phyloP scores from a whole-genome alignment of 2,797 vertebrate species.

The Siniperca obscura region DNA sequence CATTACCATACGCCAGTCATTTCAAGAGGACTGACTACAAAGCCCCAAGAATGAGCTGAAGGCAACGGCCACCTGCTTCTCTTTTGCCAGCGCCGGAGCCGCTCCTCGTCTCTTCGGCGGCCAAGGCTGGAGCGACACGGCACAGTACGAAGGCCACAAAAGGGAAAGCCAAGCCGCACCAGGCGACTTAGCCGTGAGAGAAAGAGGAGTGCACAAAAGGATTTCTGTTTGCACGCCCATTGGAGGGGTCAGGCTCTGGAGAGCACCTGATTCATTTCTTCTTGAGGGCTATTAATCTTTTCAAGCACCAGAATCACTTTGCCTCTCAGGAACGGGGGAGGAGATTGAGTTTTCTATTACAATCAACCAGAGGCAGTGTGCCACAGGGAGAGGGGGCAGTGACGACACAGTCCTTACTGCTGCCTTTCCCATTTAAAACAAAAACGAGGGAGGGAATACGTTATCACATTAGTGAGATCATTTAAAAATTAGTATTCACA shows the following conservation, averaged over 20 bases:
- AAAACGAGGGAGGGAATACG: constrained; percentile 38
- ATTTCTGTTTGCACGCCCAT: constrained; percentile 75
- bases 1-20: constrained; percentile 71
- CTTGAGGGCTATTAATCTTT: constrained; percentile 86
- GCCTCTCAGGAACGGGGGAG: constrained; percentile 80
- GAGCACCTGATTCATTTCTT: constrained; percentile 86
- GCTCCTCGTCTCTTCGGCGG: constrained; percentile 18
- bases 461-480: constrained; percentile 35
- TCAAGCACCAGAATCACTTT: constrained; percentile 85
- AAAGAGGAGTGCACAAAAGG: constrained; percentile 68
- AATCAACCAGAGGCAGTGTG: constrained; percentile 70
- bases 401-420: constrained; percentile 71
- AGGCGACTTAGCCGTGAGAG: constrained; percentile 24
- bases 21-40: constrained; percentile 53
- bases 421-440: constrained; percentile 52
- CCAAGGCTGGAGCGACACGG: constrained; percentile 57
- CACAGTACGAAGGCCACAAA: constrained; percentile 48
- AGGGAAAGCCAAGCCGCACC: constrained; percentile 5
- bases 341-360: constrained; percentile 86
- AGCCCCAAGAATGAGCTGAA: constrained; percentile 41
- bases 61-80: constrained; percentile 58
- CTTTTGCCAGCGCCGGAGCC: background rate
- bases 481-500: constrained; percentile 26
- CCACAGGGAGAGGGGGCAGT: constrained; percentile 26
- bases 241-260: constrained; percentile 76